Conservation (phyloP, 2,113 vertebrate species). For the Stegastes partitus region DNA sequence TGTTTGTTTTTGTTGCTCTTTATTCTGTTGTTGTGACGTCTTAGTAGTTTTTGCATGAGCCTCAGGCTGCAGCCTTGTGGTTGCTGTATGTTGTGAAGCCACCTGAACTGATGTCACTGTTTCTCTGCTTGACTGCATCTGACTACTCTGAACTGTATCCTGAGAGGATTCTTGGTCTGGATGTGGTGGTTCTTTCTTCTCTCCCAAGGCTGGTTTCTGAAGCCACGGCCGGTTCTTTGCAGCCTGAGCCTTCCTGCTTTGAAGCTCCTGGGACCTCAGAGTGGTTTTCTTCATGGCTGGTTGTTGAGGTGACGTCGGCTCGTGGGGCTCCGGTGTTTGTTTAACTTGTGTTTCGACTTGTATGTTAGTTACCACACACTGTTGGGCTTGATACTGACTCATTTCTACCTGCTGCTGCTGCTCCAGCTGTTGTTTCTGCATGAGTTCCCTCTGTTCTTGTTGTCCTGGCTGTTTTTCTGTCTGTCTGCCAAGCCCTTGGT, state of each 20-base stretch:
- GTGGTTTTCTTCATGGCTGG: slow-evolving; percentile 44
- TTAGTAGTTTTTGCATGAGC: not conserved
- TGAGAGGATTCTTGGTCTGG: slow-evolving; percentile 32
- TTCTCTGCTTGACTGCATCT: slow-evolving; percentile 28
- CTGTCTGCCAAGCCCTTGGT: slow-evolving; percentile 10
- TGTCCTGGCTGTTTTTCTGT: slow-evolving; percentile 2
- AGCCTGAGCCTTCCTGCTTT: slow-evolving; percentile 73
- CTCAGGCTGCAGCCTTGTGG: slow-evolving; percentile 4
- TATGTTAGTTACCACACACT: slow-evolving; percentile 7
- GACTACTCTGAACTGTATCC: slow-evolving; percentile 12
- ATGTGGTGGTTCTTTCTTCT: slow-evolving; percentile 34
- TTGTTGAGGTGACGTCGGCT: slow-evolving; percentile 36
- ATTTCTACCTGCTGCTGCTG: slow-evolving; percentile 2
- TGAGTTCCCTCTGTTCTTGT: not conserved
- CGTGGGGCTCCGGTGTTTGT: not conserved
- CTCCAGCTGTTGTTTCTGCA: not conserved
- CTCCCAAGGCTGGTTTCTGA: slow-evolving; percentile 59
- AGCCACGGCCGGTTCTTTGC: slow-evolving; percentile 84
- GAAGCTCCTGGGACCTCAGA: slow-evolving; percentile 59
- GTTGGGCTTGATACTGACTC: slow-evolving; percentile 13
- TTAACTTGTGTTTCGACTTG: slow-evolving; percentile 38
- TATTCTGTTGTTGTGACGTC: slow-evolving; percentile 26
- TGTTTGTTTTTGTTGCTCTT: slow-evolving; percentile 21
- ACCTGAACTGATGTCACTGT: slow-evolving; percentile 4
- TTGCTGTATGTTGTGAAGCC: slow-evolving; percentile 19